Base-by-base conservation (phyloP, 2,888 invertebrate species). In the Cerceris ruficornis region DNA sequence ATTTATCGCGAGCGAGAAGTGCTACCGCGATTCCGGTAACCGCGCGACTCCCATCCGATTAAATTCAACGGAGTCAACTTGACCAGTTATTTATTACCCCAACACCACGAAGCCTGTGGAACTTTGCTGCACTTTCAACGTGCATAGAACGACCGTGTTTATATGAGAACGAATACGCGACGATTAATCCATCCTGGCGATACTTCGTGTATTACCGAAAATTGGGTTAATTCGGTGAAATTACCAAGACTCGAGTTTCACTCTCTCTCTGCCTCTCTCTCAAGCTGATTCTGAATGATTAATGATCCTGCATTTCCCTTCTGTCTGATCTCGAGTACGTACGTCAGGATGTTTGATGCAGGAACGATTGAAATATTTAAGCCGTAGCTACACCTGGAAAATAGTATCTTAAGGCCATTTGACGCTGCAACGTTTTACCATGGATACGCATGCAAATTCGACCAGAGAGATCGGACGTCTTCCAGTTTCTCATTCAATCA, bases 401-500 rank as follows among this genome's bases (percentile, higher is more conserved):
- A 5, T 14, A 54, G 65, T 77, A 68, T 75, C 73, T 77, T 4
- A 8, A 11, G 8, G 46, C 7, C 17, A 52, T 57, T 42, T 46
- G 77, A 66, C 61, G 64, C n/a, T n/a, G 49, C 62, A 55, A 14
- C 13, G 39, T 14, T 62, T 50, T 28, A 14, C 54, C 28, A 14
- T 13, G 15, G 64, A 68, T 69, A 49, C 60, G 65, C 77, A 70
- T 77, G 77, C 50, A 82, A 79, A 85, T 83, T 59, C 68, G 41
- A 17, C 65, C 55, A 59, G 52, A 46, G 49, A 60, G 75, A 58
- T 75, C 70, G 17, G 67, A 71, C 79, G 75, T 80, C 68, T 77
- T 72, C 78, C 75, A 77, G 62, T 66, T 73, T 81, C 75, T 58
- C 77, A 81, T 82, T 87, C 86, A 74, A 87, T 89, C 87, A 86